Percentiles rank a stretch among this genome's conserved stretches.
Conservation (phyloP, 2,797 vertebrate genomes). For the Staurois parvus region DNA sequence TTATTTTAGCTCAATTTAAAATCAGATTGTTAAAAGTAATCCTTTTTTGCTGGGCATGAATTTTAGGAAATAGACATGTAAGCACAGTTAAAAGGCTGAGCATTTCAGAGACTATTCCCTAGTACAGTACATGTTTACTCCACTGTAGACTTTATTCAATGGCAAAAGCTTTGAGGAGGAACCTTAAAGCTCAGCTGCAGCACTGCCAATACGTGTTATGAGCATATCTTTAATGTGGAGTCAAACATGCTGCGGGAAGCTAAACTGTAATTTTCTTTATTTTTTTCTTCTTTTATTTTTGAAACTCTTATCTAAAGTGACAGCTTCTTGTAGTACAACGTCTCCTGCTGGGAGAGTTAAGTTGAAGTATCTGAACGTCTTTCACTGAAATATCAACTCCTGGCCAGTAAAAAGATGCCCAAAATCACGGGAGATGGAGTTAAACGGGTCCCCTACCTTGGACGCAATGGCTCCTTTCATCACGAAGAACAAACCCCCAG, state of each 20-base stretch:
- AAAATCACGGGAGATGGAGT: constrained; percentile 86
- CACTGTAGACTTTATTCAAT: constrained; percentile 85
- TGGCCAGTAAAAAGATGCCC: constrained; percentile 87
- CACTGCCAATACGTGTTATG: constrained; percentile 82
- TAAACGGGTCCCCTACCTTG: constrained; percentile 88
- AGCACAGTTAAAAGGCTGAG: constrained; percentile 20
- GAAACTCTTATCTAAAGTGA: constrained; percentile 87
- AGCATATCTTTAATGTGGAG: constrained; percentile 87
- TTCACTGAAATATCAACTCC: constrained; percentile 87
- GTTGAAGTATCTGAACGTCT: constrained; percentile 88
- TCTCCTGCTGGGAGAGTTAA: constrained; percentile 87
- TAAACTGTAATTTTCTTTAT: constrained; percentile 86
- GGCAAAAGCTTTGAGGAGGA: constrained; percentile 85
- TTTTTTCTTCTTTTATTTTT: constrained; percentile 87
- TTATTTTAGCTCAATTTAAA: not conserved
- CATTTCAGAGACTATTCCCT: constrained; percentile 19
- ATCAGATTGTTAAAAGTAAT: not conserved
- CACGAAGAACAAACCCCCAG: constrained; percentile 87
- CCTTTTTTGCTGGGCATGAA: not conserved
- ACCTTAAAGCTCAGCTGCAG: constrained; percentile 87
- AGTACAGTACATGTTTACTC: constrained; percentile 78
- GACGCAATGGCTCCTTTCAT: constrained; percentile 87
- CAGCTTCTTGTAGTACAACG: constrained; percentile 86
- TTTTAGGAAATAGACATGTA: not conserved
- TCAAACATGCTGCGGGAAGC: constrained; percentile 82